Percentiles rank a stretch among this genome's conserved stretches.
These are phyloP conservation scores for Theodoxus fluviatilis DNA, from an alignment of 2,888 invertebrate species.

Conservation along the genomic window DNA sequence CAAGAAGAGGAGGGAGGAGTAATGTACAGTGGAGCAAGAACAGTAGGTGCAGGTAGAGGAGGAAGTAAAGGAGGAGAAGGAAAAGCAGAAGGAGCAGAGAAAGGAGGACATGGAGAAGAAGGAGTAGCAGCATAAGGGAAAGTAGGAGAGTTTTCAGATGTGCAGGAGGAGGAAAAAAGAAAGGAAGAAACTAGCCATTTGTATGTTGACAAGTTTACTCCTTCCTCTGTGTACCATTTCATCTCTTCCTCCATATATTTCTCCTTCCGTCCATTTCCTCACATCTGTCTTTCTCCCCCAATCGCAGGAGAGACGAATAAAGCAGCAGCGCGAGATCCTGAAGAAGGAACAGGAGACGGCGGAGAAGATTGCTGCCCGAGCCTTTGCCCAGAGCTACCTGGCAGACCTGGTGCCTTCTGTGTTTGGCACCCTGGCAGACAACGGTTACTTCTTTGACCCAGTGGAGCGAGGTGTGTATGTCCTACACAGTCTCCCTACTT, in stretches of 20 bases:
- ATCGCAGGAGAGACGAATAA: conserved; percentile 74
- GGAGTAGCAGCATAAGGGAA: not conserved
- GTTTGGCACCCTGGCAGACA: conserved; percentile 79
- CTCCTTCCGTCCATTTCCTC: too few species aligned
- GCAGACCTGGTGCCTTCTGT: conserved; percentile 85
- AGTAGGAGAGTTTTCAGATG: not conserved
- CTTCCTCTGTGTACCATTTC: not conserved
- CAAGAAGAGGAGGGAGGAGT: too few species aligned
- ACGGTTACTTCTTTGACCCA: conserved; percentile 74
- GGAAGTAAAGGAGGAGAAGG: too few species aligned
- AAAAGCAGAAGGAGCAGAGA: too few species aligned
- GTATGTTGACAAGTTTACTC: too few species aligned
- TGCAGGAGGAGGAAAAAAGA: not conserved
- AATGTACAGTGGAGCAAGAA: too few species aligned
- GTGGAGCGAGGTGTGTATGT: conserved; percentile 69
- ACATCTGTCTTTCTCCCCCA: not conserved
- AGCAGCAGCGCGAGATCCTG: conserved; percentile 75
- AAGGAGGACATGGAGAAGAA: too few species aligned
- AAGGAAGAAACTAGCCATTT: too few species aligned
- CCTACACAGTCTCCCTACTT: not conserved
- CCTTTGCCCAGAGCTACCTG: conserved; percentile 85
- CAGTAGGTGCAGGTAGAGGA: too few species aligned
- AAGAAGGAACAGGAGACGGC: conserved; percentile 78
- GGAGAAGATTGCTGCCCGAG: conserved; percentile 81
- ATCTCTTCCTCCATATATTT: too few species aligned